Evolutionary conservation across 2,888 invertebrate genomes (phyloP).

Genomic region (Eustalomyia histrio): DNA sequence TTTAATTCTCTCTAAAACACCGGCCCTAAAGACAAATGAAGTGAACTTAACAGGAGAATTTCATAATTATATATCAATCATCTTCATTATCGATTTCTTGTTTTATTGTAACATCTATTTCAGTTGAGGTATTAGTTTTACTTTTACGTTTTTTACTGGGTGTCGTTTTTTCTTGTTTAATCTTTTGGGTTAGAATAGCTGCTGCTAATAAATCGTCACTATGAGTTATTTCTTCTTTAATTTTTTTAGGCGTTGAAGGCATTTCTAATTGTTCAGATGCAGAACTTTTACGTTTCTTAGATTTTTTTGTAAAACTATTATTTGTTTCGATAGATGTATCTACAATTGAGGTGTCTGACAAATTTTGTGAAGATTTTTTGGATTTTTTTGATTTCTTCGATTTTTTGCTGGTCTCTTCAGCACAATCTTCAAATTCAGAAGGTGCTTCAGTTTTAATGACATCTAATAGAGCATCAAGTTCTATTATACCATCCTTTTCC

Average conservation of each 20-base stretch:
- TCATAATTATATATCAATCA: constrained; percentile 15
- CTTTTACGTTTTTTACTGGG: constrained; percentile 44
- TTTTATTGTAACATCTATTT: constrained; percentile 23
- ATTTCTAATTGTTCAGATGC: not conserved
- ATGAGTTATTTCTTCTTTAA: constrained; percentile 66
- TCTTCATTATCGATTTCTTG: constrained; percentile 16
- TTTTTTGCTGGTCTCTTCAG: constrained; percentile 4
- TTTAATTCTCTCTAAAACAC: not conserved
- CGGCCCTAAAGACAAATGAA: too few relatives aligned
- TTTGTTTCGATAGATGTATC: not conserved
- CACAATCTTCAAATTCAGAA: constrained; percentile 24
- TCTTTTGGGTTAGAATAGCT: constrained; percentile 14
- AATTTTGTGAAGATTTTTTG: constrained; percentile 15
- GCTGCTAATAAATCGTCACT: constrained; percentile 8
- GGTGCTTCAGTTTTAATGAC: constrained; percentile 69
- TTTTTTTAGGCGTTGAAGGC: constrained; percentile 48
- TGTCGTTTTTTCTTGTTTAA: constrained; percentile 35
- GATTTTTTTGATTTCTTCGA: constrained; percentile 41
- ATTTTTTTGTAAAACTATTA: constrained; percentile 1
- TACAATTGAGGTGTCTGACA: not conserved
- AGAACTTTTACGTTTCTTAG: constrained; percentile 49
- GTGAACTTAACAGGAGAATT: not conserved
- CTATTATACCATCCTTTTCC: constrained; percentile 65
- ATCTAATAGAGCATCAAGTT: constrained; percentile 70
- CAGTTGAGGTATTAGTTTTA: constrained; percentile 19